phyloP scores from a whole-genome alignment of 2,888 invertebrate species.

The Mechanitis messenoides region DNA sequence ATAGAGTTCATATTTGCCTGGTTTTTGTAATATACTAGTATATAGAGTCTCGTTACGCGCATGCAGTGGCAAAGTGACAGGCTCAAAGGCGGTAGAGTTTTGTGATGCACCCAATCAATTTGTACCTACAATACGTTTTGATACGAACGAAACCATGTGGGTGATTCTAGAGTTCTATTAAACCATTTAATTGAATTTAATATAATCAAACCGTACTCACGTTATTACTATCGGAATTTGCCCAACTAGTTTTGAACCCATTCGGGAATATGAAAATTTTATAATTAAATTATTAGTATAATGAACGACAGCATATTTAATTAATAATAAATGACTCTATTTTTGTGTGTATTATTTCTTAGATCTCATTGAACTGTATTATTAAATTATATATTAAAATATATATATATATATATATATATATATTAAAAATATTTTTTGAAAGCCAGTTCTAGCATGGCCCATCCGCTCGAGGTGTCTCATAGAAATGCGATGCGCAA shows the following conservation, averaged over 20 bases:
- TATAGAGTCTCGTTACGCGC: conserved; percentile 33
- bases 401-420: no score
- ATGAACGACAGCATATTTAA: no score
- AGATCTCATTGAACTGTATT: no score
- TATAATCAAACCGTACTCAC: no score
- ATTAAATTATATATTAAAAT: no score
- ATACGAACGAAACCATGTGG: conserved; percentile 49
- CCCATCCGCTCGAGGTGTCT: conserved; percentile 45
- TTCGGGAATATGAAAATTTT: no score
- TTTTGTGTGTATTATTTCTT: no score
- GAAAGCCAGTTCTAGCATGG: conserved; percentile 38
- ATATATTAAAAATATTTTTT: no score
- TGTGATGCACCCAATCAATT: conserved; percentile 70
- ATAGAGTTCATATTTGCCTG: conserved; percentile 30
- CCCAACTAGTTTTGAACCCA: no score
- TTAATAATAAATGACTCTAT: no score
- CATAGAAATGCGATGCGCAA: conserved; percentile 59
- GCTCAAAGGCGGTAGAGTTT: conserved; percentile 58
- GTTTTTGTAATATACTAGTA: conserved; percentile 12
- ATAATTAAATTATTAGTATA: no score
- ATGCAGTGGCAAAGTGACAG: conserved; percentile 68
- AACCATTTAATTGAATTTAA: not conserved
- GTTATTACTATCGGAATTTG: no score
- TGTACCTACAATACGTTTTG: conserved; percentile 69
- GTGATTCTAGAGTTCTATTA: conserved; percentile 40